Base-by-base conservation (phyloP, 1,140 invertebrate species). In the Scaptomyza hsui region DNA sequence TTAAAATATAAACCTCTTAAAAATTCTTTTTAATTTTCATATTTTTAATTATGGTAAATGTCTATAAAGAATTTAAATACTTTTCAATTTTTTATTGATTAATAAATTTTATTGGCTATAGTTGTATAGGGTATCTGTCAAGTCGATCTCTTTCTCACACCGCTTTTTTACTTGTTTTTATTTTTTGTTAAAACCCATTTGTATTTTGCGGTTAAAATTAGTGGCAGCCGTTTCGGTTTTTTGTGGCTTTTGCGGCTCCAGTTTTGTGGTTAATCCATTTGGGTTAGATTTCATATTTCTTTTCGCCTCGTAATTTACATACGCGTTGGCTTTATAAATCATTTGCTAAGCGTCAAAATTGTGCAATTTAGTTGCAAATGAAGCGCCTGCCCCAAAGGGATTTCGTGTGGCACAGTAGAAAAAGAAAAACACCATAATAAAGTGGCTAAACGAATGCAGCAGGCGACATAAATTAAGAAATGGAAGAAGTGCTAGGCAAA, bases 141-240 rank as follows among this genome's bases (percentile, higher is more conserved):
- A 35, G 29, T 19, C 10, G 15, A 12, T 18, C 5, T 21, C 35
- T 21, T n/a, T 24, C n/a, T n/a, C n/a, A 6, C 13, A 9, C 15
- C 3, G 13, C 48, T 15, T 29, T 55, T 39, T 53, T 44, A 18
- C 18, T 18, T 6, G 9, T 10, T 49, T 13, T 26, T 9, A 29
- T 29, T 39, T 35, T 70, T 71, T n/a, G n/a, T 71, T 63, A 5
- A 7, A 45, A 44, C 45, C 32, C 39, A 42, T 65, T 75, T 55
- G 61, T 75, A 64, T 2, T 79, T 67, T 85, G 80, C 69, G 80
- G 80, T 56, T 63, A 55, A 85, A 85, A 85, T 79, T 85, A 85
- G 80, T 67, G 79, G 67, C 76, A 69, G 57, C 57, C 57, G 68
- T 63, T 83, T 63, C 37, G 71, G 62, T 51, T 78, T 29, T 57